Evolutionary conservation across 2,888 invertebrate genomes (phyloP).

Genomic region (Leptinotarsa haldemani): DNA sequence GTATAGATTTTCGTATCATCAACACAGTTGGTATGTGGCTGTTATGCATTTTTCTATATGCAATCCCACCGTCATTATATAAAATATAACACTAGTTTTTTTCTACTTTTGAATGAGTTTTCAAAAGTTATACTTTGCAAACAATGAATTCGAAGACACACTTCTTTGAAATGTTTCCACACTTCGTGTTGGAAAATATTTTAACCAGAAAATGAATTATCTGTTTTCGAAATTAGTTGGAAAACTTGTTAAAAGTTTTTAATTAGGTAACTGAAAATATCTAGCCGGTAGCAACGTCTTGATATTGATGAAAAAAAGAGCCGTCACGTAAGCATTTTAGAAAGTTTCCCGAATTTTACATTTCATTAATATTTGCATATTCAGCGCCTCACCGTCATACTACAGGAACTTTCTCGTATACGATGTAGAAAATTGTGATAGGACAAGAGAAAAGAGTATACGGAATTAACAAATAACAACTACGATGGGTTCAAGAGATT

Average conservation of each 20-base stretch:
- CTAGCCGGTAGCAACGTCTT: constrained; percentile 50
- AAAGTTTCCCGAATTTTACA: constrained; percentile 3
- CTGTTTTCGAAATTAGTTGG: constrained; percentile 63
- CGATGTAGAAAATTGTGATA: neutral
- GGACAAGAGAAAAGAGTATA: neutral
- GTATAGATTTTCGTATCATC: no score
- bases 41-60: no score
- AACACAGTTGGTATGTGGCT: no score
- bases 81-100: no score
- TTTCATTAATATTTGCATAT: constrained; percentile 16
- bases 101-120: no score
- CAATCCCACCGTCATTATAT: no score
- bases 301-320: constrained; percentile 37
- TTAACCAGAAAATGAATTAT: constrained; percentile 62
- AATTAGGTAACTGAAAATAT: constrained; percentile 65
- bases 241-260: constrained; percentile 65
- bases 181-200: constrained; percentile 42
- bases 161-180: no score
- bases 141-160: no score
- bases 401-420: neutral
- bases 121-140: no score
- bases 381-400: neutral
- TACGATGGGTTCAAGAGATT: no score
- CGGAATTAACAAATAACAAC: no score
- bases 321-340: constrained; percentile 7